These are phyloP conservation scores for Podabrus alpinus DNA, from an alignment of 2,888 invertebrate species.

Conservation along the genomic window DNA sequence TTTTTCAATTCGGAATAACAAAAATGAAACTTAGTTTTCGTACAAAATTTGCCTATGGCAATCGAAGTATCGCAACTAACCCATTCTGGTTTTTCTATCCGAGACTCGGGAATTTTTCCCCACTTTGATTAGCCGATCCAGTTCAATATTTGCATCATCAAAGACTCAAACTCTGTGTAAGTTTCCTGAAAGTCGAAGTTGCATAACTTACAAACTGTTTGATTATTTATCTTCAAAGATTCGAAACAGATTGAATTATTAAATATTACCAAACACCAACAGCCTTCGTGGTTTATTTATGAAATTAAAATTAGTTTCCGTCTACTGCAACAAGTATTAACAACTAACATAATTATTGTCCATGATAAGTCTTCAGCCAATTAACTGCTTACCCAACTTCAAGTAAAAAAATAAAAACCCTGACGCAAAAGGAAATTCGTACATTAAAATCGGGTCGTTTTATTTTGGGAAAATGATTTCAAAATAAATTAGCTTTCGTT, in stretches of 20 bases:
- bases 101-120: neutral
- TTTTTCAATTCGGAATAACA: neutral
- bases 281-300: neutral
- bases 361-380: neutral
- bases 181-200: neutral
- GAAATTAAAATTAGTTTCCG: neutral
- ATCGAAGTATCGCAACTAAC: neutral
- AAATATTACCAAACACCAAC: neutral
- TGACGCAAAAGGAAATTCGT: neutral
- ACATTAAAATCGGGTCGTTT: neutral
- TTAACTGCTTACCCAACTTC: neutral
- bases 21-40: neutral
- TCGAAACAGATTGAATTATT: neutral
- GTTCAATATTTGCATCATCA: neutral
- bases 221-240: neutral
- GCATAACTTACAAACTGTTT: neutral
- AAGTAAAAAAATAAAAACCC: neutral
- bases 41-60: neutral
- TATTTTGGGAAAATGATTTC: neutral
- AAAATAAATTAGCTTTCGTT: neutral
- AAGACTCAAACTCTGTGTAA: neutral
- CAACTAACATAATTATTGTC: neutral
- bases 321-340: neutral
- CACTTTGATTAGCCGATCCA: neutral
- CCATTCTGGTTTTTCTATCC: neutral